A percentile compares a stretch with the other conserved stretches of the same genome.
phyloP scores from a whole-genome alignment of 1,140 invertebrate species.

The Steinernema feltiae region DNA sequence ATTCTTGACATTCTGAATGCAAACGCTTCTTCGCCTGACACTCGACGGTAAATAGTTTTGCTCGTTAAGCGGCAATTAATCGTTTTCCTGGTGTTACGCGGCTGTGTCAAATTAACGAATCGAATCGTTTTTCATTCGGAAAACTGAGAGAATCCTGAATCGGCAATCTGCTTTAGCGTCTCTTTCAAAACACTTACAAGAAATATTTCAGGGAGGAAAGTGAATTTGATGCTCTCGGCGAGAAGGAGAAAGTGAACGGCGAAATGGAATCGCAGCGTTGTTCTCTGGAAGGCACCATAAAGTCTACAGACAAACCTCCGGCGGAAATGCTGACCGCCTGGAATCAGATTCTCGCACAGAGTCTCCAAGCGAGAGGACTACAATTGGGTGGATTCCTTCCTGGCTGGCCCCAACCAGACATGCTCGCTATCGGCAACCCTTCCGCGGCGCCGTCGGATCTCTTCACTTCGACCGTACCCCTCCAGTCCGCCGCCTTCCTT shows the following conservation, averaged over 20 bases:
- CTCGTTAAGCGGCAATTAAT: not conserved
- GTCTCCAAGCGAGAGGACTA: not conserved
- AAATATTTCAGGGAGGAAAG: not conserved
- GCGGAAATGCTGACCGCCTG: not conserved
- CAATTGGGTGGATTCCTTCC: not conserved
- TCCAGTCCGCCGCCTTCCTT: not conserved
- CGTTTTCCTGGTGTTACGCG: not conserved
- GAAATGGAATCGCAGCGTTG: not conserved
- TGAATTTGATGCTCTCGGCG: not conserved
- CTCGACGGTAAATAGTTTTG: not conserved
- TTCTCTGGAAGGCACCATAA: not conserved
- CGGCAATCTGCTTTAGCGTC: not conserved
- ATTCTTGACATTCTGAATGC: not conserved
- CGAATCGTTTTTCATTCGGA: conserved; percentile 9
- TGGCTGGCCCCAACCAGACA: not conserved
- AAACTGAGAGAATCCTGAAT: conserved; percentile 2
- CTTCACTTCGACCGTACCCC: not conserved
- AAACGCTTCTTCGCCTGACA: not conserved
- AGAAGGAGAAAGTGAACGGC: not conserved
- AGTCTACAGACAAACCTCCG: not conserved
- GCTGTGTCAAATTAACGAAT: not conserved
- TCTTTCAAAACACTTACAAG: not conserved
- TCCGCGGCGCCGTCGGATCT: not conserved
- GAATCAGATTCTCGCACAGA: not conserved
- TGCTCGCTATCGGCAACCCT: not conserved